Percentiles rank a stretch among this genome's conserved stretches.
phyloP scores from a whole-genome alignment of 1,140 invertebrate species.

The Calliphora vicina region DNA sequence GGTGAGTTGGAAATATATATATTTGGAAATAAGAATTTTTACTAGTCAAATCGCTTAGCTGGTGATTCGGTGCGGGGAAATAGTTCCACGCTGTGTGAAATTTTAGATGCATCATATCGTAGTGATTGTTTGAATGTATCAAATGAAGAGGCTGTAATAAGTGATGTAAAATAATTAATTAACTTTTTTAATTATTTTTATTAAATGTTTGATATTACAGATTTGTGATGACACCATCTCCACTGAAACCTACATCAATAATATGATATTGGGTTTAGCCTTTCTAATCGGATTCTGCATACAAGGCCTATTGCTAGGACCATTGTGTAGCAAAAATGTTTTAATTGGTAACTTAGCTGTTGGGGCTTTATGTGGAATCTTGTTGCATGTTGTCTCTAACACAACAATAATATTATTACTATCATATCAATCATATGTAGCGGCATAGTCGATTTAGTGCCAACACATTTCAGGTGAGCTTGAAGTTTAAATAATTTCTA shows the following conservation, averaged over 20 bases:
- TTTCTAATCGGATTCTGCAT: slow-evolving; percentile 57
- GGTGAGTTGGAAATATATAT: background rate
- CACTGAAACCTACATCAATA: slow-evolving; percentile 59
- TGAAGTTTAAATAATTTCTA: too few relatives aligned
- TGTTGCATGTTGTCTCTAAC: slow-evolving; percentile 53
- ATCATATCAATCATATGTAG: slow-evolving; percentile 63
- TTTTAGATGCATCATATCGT: slow-evolving; percentile 44
- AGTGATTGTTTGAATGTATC: slow-evolving; percentile 8
- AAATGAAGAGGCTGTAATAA: background rate
- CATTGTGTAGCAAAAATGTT: slow-evolving; percentile 59
- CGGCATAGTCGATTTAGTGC: slow-evolving; percentile 64
- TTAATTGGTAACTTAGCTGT: slow-evolving; percentile 46
- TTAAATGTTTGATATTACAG: slow-evolving; percentile 36
- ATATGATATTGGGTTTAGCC: slow-evolving; percentile 57
- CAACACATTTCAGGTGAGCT: slow-evolving; percentile 63
- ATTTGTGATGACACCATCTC: slow-evolving; percentile 56
- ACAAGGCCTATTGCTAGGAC: slow-evolving; percentile 54
- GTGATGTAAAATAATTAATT: background rate
- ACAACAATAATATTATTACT: slow-evolving; percentile 53
- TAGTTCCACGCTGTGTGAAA: slow-evolving; percentile 50
- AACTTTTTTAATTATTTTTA: too few relatives aligned
- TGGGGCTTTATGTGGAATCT: slow-evolving; percentile 48
- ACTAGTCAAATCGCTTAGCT: slow-evolving; percentile 60
- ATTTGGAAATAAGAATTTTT: slow-evolving; percentile 49
- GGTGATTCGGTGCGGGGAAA: slow-evolving; percentile 41